Percentiles rank a stretch among this genome's conserved stretches.
These are phyloP conservation scores for Tetrapedia diversipes DNA, from an alignment of 2,888 invertebrate species.

Conservation along the genomic window DNA sequence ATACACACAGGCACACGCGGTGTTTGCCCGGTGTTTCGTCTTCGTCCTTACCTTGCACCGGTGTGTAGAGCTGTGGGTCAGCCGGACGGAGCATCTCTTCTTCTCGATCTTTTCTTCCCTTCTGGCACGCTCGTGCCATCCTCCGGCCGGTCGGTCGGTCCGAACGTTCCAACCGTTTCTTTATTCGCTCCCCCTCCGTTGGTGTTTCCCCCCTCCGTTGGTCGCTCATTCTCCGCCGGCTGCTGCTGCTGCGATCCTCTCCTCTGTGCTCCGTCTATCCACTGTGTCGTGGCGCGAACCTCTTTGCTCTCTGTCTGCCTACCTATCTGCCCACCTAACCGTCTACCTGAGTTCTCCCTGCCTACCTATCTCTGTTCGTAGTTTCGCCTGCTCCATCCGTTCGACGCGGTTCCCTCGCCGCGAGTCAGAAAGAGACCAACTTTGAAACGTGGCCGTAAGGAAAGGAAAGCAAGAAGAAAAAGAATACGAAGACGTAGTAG, in stretches of 20 bases:
- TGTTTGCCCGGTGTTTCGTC: background rate
- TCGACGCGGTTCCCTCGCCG: slow-evolving; percentile 58
- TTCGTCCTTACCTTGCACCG: slow-evolving; percentile 12
- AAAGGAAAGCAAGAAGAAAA: background rate
- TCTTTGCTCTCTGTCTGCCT: slow-evolving; percentile 29
- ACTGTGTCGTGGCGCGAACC: background rate
- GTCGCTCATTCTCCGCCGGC: slow-evolving; percentile 5
- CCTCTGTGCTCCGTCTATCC: slow-evolving; percentile 2
- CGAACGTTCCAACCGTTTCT: slow-evolving; percentile 47
- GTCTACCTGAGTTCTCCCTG: slow-evolving; percentile 8
- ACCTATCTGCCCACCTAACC: slow-evolving; percentile 19
- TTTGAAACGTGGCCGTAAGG: background rate
- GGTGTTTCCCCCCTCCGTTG: slow-evolving; percentile 14
- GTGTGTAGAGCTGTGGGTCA: slow-evolving; percentile 51
- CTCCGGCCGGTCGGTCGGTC: slow-evolving; percentile 31
- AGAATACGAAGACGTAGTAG: no score
- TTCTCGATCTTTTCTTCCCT: slow-evolving; percentile 54
- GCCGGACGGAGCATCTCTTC: slow-evolving; percentile 24
- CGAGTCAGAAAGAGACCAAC: slow-evolving; percentile 27
- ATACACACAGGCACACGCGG: no score
- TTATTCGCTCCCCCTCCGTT: slow-evolving; percentile 40
- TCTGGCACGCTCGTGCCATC: slow-evolving; percentile 54
- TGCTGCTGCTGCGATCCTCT: background rate
- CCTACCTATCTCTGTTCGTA: slow-evolving; percentile 21
- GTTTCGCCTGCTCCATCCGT: slow-evolving; percentile 47